Base-by-base conservation (phyloP, 1,140 invertebrate species). In the Melanaphis sacchari region DNA sequence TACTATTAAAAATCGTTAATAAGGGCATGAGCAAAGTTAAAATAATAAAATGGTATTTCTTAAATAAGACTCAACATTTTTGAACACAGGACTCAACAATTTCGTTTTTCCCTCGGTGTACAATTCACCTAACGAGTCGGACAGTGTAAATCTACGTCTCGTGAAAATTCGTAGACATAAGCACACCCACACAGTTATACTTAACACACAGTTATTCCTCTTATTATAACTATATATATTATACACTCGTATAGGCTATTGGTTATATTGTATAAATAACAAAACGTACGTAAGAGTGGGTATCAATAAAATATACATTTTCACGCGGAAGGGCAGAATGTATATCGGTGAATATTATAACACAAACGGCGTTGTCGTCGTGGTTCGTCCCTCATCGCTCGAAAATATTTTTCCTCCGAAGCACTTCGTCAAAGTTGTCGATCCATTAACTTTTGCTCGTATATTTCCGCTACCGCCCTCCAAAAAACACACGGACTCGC, bases 341-440 rank as follows among this genome's bases (percentile, higher is more conserved):
- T 52, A 52, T n/a, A 66, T n/a, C 31, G 18, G 31, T 76, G 59
- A 76, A 76, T 76, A 76, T 76, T 76, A 76, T 76, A 76, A 76
- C 59, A 21, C 31, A 36, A 76, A n/a, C 31, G 31, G 59, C 59
- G 59, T 76, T 76, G 59, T 76, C 59, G 59, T 76, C 59, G 59
- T 76, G 59, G 31, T n/a, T 76, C 59, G 59, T 76, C 59, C 59
- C 59, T 76, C 59, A 76, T 76, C 59, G 59, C 59, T 76, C 59
- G 59, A n/a, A 76, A 76, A 88, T 46, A 46, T 49, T 88, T 88
- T 46, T 46, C 87, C 41, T 91, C 59, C 38, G 59, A 6, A 81
- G 59, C 90, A 43, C 59, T 91, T 91, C 90, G 90, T 91, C 90
- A 91, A 91, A 76, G 40, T 91, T 81, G 90, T 81, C 90, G 59